Evolutionary conservation across 1,140 invertebrate species (phyloP).

Genomic region (Ips typographus): DNA sequence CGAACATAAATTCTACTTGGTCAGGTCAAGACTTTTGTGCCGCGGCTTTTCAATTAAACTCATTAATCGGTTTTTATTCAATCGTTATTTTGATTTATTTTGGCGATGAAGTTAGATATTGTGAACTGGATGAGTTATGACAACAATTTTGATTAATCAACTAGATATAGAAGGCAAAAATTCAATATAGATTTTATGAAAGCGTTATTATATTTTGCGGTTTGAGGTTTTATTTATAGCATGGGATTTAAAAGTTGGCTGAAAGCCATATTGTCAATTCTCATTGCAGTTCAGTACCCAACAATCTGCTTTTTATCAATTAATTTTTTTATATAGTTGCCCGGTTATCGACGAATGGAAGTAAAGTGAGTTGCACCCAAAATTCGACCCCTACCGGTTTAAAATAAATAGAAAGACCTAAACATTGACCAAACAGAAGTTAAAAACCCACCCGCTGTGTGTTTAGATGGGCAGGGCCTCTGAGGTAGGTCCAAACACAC

Average conservation of each 20-base stretch:
- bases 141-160: constrained; percentile 14
- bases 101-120: constrained; percentile 13
- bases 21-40: constrained; percentile 22
- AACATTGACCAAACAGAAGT: constrained; percentile 28
- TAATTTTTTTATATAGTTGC: neutral
- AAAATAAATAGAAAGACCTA: constrained; percentile 24
- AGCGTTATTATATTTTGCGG: neutral
- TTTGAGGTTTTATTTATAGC: neutral
- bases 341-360: constrained; percentile 2
- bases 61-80: constrained; percentile 21
- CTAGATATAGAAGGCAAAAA: neutral
- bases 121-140: constrained; percentile 8
- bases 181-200: neutral
- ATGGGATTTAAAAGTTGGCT: neutral
- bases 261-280: no score
- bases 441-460: constrained; percentile 22
- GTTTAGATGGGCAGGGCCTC: constrained; percentile 25
- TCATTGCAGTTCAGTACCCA: neutral
- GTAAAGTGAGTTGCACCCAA: neutral
- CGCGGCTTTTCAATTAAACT: constrained; percentile 25
- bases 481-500: constrained; percentile 28
- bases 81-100: constrained; percentile 28
- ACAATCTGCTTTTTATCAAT: neutral
- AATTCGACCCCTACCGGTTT: constrained; percentile 3
- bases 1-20: constrained; percentile 18